Base-by-base conservation (phyloP, 1,140 invertebrate genomes). In the Nebria ingens region DNA sequence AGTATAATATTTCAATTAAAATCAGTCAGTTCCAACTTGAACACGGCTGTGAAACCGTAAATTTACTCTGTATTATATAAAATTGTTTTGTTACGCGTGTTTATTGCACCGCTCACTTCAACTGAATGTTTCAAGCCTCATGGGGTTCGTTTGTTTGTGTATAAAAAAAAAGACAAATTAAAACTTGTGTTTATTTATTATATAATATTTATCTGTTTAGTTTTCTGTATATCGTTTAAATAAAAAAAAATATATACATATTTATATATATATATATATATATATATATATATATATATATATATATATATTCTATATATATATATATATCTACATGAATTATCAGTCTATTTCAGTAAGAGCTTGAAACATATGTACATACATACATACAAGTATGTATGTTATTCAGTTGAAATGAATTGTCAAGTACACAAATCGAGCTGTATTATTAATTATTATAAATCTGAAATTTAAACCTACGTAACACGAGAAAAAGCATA, bases 21-120 rank as follows among this genome's bases (percentile, higher is more conserved):
- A 54, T 63, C 63, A 62, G 60, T 65, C 59, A 50, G 61, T 63
- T 62, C 61, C 62, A 65, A 63, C 59, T 57, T 34, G 25, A 34
- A 34, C 25, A 34, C 25, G 25, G 25, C n/a, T 34, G 25, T 34
- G 25, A 9, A 34, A 6, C n/a, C n/a, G 25, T 6, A 9, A n/a
- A 34, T 9, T 34, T 34, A 34, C 40, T 45, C 3, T 45, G 9
- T 12, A 12, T 9, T 17, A 45, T 6, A 45, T 45, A 11, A 45
- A 45, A 45, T 12, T 45, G 40, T 45, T 45, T 6, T 45, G 15
- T 45, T 11, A 11, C 25, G 25, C 25, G 6, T n/a, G 25, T 34
- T 34, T n/a, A n/a, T 34, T 34, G 6, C 6, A 9, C n/a, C 25
- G 25, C n/a, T 34, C 25, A 6, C 25, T 9, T 34, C 25, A n/a